Evolutionary conservation across 23 tunicate genomes (phyloP).

Genomic region (Halocynthia roretzi): DNA sequence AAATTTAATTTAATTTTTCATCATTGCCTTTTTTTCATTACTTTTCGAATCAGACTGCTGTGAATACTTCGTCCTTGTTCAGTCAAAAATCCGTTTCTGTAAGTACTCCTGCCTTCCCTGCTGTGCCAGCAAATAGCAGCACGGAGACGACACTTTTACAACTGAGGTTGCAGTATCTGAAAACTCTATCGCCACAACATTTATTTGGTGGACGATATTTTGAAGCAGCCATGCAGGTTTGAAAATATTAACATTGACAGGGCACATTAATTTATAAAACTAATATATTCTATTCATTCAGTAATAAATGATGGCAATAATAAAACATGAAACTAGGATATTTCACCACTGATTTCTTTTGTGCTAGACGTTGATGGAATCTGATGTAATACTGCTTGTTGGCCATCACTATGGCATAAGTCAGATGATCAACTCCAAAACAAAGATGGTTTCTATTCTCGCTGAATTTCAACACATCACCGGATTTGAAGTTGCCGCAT

Average conservation of each 20-base stretch:
- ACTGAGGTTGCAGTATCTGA: conserved; percentile 62
- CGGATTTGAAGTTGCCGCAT: conserved; percentile 67
- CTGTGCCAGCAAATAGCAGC: not conserved
- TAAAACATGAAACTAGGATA: too few species aligned
- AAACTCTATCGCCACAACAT: conserved; percentile 60
- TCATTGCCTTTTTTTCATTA: not conserved
- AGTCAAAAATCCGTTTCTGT: conserved; percentile 7
- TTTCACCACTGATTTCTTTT: not conserved
- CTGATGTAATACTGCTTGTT: conserved; percentile 63
- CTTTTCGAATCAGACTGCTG: not conserved
- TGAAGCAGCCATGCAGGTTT: conserved; percentile 66
- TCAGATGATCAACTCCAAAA: conserved; percentile 76
- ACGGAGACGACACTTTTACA: conserved; percentile 11
- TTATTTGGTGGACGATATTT: conserved; percentile 78
- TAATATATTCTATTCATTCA: too few species aligned
- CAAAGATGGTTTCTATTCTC: conserved; percentile 71
- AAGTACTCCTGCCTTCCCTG: not conserved
- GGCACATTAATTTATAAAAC: too few species aligned
- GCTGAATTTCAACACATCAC: conserved; percentile 44
- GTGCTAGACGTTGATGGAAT: conserved; percentile 50
- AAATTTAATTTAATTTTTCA: not conserved
- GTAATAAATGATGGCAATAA: too few species aligned
- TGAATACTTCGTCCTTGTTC: conserved; percentile 2
- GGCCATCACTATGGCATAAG: conserved; percentile 90
- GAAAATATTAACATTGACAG: not conserved